Evolutionary conservation across 1,140 invertebrate species (phyloP), one percentile per base, ranked within the genome.

Genomic region (Drosophila suzukii): DNA sequence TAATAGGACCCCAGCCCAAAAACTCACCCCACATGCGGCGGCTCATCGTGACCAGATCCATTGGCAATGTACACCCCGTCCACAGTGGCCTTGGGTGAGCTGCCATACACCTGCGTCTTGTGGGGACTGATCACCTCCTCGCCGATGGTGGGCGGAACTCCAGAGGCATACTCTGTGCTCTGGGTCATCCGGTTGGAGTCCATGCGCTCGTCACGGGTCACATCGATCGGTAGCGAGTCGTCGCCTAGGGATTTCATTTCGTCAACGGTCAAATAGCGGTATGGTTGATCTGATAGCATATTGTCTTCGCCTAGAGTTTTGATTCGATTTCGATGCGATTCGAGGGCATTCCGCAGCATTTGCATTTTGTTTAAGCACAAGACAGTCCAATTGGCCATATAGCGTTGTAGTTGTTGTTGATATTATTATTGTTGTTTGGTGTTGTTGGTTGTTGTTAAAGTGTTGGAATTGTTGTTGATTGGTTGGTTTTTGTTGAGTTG

Each of bases 181-280:
- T 86, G 89, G 30, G 92, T 91, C 93, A 93, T 94, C 47, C 92
- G 92, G 72, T 94, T 94, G 11, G 94, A 93, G 91, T 96, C 95
- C 12, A 96, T 94, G 11, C 96, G 94, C 91, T 98, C 97, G 84
- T 98, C 97, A 68, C 97, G 95, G 1, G 97, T 98, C 10, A 98
- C 97, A 90, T 98, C 97, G 77, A 98, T 98, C 0, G 97, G 97
- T 39, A 98, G 93, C 5, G 97, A 98, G 93, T 98, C 97, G 90
- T 98, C 97, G 47, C 97, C 96, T 38, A 98, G 93, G 63, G 96
- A 97, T 93, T 98, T 98, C 97, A 98, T 98, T 91, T 98, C 96
- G 92, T 98, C 98, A 36, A 96, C 96, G 3, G 97, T 98, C 60
- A 98, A 93, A 93, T 98, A 98, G 60, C 97, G 94, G 92, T 98